These are phyloP conservation scores for Phenganax marumi DNA, from an alignment of 92 coral and sea anemone species.

Conservation along the genomic window DNA sequence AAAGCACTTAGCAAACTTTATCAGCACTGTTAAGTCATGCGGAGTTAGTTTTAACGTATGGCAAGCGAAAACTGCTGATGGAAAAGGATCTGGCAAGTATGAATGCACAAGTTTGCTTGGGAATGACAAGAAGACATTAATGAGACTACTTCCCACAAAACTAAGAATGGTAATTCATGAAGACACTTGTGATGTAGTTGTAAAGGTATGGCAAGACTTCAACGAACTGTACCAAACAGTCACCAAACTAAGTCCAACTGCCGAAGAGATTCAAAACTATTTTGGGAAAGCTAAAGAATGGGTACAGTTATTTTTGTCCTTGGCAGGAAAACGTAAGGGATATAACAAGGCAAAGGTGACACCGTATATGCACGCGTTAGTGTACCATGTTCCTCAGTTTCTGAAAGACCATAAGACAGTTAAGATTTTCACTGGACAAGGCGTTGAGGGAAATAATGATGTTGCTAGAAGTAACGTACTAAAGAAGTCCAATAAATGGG, in stretches of 20 bases:
- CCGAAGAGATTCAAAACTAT: background rate
- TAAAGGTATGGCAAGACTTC: background rate
- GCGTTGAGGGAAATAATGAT: background rate
- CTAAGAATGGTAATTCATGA: background rate
- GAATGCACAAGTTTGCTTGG: slow-evolving; percentile 22
- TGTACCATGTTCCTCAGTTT: background rate
- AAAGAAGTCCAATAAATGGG: background rate
- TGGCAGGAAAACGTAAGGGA: background rate
- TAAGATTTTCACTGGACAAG: background rate
- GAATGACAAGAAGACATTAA: background rate
- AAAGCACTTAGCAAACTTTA: background rate
- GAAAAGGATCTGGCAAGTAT: background rate
- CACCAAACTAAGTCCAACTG: background rate
- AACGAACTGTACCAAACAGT: background rate
- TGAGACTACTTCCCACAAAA: background rate
- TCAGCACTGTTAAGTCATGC: background rate
- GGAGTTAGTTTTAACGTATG: background rate
- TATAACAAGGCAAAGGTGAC: background rate
- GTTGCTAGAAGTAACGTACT: background rate
- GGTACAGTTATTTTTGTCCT: background rate
- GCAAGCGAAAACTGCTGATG: slow-evolving; percentile 2
- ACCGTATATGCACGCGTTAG: background rate
- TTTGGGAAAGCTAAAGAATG: background rate
- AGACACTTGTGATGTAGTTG: background rate
- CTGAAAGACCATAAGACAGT: background rate